Base-by-base conservation (phyloP, 1,140 invertebrate genomes). In the Cotesia glomerata region DNA sequence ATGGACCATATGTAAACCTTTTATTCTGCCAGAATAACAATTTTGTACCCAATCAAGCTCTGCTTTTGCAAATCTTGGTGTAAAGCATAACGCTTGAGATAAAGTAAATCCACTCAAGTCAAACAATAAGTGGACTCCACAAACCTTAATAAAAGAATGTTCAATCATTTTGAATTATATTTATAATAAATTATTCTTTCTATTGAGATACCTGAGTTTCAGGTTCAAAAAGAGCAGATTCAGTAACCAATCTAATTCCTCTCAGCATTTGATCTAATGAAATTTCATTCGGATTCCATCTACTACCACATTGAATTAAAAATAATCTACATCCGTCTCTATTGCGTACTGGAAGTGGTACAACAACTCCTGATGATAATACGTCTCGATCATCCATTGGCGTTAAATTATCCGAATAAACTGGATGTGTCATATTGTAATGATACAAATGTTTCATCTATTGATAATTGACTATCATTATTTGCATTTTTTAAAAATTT, bases 1-100 rank as follows among this genome's bases (percentile, higher is more conserved):
- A 84, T 95, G 94, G 13, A 95, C 88, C 66, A 95, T 88, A 79
- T 95, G 93, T 54, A 93, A 89, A 1, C 88, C 89, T 80, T 93
- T 93, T 2, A 95, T 79, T n/a, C 94, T 89, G 39, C 88, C 77
- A 0, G 93, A 92, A 35, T 91, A 84, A 74, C 91, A 90, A 72
- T 91, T 92, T 83, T 92, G 93, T 71, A 92, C 88, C 88, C 90
- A 93, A 58, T 90, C 92, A 45, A 91, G 79, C 51, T 89, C 82
- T 80, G 88, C 89, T 80, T 88, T 91, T 59, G 90, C 93, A 85
- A 89, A 92, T 75, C 77, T 89, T 0, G 93, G 93, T 2, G 92
- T 92, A 73, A 94, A 89, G n/a, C 93, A 90, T n/a, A 90, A 89
- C 1, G 92, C 88, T 36, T 95, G 93, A 32, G 81, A 84, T 26